phyloP scores from a whole-genome alignment of 2,113 vertebrate species.

The Rhinoptilus africanus region DNA sequence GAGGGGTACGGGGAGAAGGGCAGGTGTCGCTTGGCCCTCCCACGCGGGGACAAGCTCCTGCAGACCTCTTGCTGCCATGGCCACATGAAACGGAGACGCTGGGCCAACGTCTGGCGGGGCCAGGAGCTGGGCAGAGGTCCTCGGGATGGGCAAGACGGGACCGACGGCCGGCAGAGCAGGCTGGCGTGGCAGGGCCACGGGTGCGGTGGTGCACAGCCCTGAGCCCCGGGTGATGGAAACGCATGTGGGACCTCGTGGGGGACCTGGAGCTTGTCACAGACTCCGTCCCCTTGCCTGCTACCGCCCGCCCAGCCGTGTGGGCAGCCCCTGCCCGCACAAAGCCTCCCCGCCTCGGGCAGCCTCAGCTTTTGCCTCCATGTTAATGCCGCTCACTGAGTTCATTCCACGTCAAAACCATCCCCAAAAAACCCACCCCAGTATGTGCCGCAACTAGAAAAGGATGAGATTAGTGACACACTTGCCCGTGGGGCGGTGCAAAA shows the following conservation, averaged over 20 bases:
- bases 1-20: neutral
- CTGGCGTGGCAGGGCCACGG: rapidly evolving
- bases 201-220: rapidly evolving
- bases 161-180: neutral
- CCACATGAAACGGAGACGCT: neutral
- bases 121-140: neutral
- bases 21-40: neutral
- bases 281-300: neutral
- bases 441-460: neutral
- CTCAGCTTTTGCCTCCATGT: neutral
- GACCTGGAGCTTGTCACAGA: neutral
- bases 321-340: neutral
- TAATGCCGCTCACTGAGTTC: neutral
- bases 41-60: rapidly evolving
- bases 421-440: too few relatives aligned
- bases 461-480: rapidly evolving
- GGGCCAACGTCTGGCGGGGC: neutral
- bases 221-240: rapidly evolving
- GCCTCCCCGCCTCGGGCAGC: neutral
- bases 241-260: rapidly evolving
- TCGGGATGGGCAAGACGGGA: neutral
- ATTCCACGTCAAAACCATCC: neutral
- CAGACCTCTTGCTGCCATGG: neutral
- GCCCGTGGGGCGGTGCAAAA: rapidly evolving
- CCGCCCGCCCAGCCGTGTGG: neutral